These are phyloP conservation scores for Caenorhabditis japonica DNA, from an alignment of 2,888 invertebrate genomes.

Conservation along the genomic window DNA sequence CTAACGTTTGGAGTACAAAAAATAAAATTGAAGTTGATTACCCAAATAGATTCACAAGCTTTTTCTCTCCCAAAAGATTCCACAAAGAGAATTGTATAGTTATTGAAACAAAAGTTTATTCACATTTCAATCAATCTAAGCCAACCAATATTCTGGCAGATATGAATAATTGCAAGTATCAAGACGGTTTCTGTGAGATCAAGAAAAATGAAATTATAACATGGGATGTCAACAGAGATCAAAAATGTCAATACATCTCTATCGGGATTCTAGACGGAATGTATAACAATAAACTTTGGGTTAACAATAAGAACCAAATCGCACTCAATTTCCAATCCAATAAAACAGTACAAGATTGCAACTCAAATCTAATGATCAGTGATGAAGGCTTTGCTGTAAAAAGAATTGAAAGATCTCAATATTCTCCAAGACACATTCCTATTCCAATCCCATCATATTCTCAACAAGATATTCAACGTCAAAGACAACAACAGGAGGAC, in stretches of 20 bases:
- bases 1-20: constrained; percentile 53
- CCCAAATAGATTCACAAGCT: constrained; percentile 65
- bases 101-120: constrained; percentile 67
- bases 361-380: constrained; percentile 22
- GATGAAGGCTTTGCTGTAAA: constrained; percentile 55
- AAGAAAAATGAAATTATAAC: constrained; percentile 65
- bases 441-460: no score
- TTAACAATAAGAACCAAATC: constrained; percentile 58
- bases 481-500: no score
- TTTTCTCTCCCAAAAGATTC: constrained; percentile 57
- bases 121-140: constrained; percentile 60
- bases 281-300: constrained; percentile 51
- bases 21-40: constrained; percentile 61
- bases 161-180: constrained; percentile 59
- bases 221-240: constrained; percentile 63
- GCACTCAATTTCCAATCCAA: constrained; percentile 50
- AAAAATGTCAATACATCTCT: constrained; percentile 56
- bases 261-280: constrained; percentile 60
- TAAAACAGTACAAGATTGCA: constrained; percentile 39
- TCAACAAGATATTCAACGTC: no score
- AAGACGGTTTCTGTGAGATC: constrained; percentile 55
- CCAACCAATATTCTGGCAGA: constrained; percentile 58
- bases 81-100: constrained; percentile 64
- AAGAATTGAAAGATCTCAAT: no score
- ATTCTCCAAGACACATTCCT: no score